Evolutionary conservation across 2,113 vertebrate genomes (phyloP).

Genomic region (Ammospiza caudacuta): DNA sequence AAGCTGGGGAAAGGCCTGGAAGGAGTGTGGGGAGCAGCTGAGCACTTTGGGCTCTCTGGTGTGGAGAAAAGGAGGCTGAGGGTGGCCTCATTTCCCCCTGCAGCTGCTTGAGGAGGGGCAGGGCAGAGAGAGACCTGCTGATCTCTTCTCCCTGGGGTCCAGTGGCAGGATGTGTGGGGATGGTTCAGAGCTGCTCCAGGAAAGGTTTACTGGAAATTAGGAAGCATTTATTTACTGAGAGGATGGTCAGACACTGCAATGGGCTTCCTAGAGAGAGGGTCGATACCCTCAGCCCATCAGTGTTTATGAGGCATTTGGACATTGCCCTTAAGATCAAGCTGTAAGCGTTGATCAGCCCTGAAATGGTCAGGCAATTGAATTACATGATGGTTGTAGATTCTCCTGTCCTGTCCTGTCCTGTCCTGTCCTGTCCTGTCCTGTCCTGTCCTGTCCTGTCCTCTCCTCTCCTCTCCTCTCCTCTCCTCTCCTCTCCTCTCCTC

Average conservation of each 20-base stretch:
- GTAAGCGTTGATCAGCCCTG: not conserved
- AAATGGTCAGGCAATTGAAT: not conserved
- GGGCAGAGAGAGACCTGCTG: not conserved
- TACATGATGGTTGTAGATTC: not conserved
- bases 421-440: no score
- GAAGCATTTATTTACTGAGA: not conserved
- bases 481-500: not conserved
- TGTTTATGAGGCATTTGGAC: not conserved
- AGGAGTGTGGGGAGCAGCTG: not conserved
- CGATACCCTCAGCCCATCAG: rapidly evolving
- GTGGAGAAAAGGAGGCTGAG: not conserved
- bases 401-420: not conserved
- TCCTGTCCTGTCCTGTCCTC: not conserved
- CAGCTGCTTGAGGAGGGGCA: not conserved
- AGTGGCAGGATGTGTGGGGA: not conserved
- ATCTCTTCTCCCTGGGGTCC: not conserved
- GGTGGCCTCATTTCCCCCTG: not conserved
- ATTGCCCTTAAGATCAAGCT: not conserved
- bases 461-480: not conserved
- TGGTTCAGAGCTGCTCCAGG: not conserved
- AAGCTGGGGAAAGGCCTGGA: not conserved
- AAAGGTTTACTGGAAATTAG: not conserved
- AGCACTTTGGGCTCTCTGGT: not conserved
- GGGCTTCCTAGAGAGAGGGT: not conserved
- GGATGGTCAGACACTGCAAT: not conserved